A percentile compares a stretch with the other conserved stretches of the same genome.
Evolutionary conservation across 2,797 vertebrate species (phyloP).

Genomic region (Gymnoscopelus microlampas): DNA sequence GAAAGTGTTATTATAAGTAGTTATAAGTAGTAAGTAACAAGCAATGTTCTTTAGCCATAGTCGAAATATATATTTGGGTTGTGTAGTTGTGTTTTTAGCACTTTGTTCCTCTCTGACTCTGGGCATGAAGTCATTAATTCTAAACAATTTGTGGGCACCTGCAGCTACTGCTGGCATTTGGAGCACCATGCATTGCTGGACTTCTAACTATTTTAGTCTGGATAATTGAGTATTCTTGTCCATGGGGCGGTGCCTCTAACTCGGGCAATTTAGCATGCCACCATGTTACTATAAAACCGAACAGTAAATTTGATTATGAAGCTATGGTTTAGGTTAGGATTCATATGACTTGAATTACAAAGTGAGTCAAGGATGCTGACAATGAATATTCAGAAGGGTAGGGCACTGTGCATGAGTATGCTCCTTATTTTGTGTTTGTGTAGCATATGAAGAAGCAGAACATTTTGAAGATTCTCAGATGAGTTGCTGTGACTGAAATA

Average conservation of each 20-base stretch:
- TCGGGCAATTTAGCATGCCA: constrained; percentile 60
- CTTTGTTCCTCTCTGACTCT: constrained; percentile 23
- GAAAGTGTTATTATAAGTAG: too few species aligned
- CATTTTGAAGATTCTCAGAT: too few species aligned
- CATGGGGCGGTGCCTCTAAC: constrained; percentile 47
- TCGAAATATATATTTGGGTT: too few species aligned
- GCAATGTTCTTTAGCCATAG: too few species aligned
- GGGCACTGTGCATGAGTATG: constrained; percentile 17
- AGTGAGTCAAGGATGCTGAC: constrained; percentile 51
- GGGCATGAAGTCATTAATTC: constrained; percentile 26
- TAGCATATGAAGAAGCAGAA: too few species aligned
- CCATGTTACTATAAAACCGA: constrained; percentile 64
- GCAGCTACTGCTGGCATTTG: constrained; percentile 10
- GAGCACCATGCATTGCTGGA: constrained; percentile 43
- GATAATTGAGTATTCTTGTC: constrained; percentile 70
- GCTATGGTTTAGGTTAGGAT: constrained; percentile 60
- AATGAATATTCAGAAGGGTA: constrained; percentile 48
- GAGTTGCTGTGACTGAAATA: too few species aligned
- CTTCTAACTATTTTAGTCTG: constrained; percentile 44
- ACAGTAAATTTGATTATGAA: constrained; percentile 76
- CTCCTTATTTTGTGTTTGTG: too few species aligned
- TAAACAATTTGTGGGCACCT: constrained; percentile 18
- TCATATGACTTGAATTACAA: constrained; percentile 55
- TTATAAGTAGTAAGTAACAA: too few species aligned
- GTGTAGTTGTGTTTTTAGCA: constrained; percentile 7